Evolutionary conservation across 1,140 invertebrate species (phyloP), one percentile per base, ranked within the genome.

Genomic region (Lepidurus apus): DNA sequence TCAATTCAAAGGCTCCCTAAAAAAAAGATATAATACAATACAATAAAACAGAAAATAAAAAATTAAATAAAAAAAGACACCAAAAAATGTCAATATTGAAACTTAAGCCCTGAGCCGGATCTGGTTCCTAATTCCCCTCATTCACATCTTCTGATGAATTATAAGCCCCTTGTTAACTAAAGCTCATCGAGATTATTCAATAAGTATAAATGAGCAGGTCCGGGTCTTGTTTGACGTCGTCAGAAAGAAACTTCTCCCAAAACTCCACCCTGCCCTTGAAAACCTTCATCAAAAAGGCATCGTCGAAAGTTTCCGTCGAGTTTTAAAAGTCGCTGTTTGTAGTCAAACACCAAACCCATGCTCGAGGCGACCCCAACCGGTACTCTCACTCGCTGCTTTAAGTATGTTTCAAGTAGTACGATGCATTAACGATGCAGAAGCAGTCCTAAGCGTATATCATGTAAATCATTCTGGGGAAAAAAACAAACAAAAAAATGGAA

Each of bases 201-300:
- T 65, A 17, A n/a, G 21, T 7, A 65, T 5, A 65, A 65, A n/a
- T 13, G 13, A 5, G 4, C 9, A 65, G 53, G 53, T 65, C 53
- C 53, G 53, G 53, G 53, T 65, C 53, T 65, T 21, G 53, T 65
- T 65, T 65, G 53, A 65, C 53, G n/a, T 65, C 53, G 53, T 65
- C 21, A 21, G 53, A 21, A 21, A 21, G 8, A 65, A 65, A 65
- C 17, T 11, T 17, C 53, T 65, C 53, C 21, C 13, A 21, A 65
- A 65, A 21, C 53, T 65, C 53, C 53, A 65, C 53, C 53, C 53
- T 65, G 53, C n/a, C 53, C 53, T 65, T 65, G 53, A 65, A 65
- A 65, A 65, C n/a, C 53, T 21, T 65, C 21, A 65, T 65, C n/a
- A 21, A 65, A 4, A 65, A 65, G 53, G 17, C n/a, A 21, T 17